Evolutionary conservation across 2,113 vertebrate species (phyloP), one percentile per base, ranked within the genome.

Genomic region (Hoplias malabaricus): DNA sequence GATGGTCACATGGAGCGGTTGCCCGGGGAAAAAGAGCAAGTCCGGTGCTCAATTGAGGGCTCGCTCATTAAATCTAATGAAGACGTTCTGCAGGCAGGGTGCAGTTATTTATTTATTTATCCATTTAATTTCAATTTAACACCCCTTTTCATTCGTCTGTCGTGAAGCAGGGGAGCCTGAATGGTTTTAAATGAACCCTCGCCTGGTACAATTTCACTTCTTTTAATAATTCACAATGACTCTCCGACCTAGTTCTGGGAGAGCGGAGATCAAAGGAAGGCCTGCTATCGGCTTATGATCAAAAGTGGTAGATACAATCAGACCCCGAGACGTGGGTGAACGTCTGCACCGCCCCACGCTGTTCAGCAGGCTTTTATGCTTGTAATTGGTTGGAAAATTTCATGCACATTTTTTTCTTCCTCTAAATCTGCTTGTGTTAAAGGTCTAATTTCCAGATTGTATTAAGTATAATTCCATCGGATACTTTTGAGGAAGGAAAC

Each of bases 151-250:
- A 53, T 61, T 66, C 13, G 48, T 69, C 33, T 16, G 56, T 57
- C 73, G 27, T 72, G 46, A 81, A 70, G 21, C 10, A n/a, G 13
- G 31, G 34, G 40, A 19, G 43, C 36, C 42, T 48, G 57, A 73
- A 14, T 54, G 43, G 54, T 75, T 50, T 72, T 62, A 73, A 80
- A 84, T 79, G 34, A 48, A n/a, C 29, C 59, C 48, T 43, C 34
- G 6, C 29, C 42, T 63, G 33, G 31, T 25, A 61, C 54, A 65
- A 63, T 69, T 56, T 57, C 25, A 70, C n/a, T 19, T 5, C 13
- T 70, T 75, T 70, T 43, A 80, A 80, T 70, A 56, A 80, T 65
- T 56, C 43, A 70, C 68, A 70, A 27, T 21, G 21, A 34, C 65
- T 75, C 34, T 19, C 61, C 34, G 50, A 56, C 65, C 40, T 68